Evolutionary conservation across 2,113 vertebrate species (phyloP), one percentile per base, ranked within the genome.

Genomic region (Psittacus erithacus): DNA sequence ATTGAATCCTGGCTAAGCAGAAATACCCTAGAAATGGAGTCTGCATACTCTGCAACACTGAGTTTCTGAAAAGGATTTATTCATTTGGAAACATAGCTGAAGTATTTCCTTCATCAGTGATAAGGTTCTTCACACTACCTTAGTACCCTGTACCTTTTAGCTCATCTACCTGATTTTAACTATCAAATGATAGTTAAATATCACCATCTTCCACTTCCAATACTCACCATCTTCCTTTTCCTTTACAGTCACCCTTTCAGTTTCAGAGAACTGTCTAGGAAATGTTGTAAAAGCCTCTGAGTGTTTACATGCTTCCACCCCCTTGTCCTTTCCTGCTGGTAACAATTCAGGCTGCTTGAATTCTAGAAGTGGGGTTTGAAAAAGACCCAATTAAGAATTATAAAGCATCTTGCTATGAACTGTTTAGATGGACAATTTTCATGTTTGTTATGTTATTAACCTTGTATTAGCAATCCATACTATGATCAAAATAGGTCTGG

Each of bases 321-420:
- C n/a, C 2, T 3, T 64, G 39, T 90, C 82, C 86, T 75, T 92
- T 85, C 80, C n/a, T 82, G 50, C 35, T 55, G 64, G 20, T 74
- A 91, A 86, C 12, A 86, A 69, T 52, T 86, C 20, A 88, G 89
- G 65, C 64, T 57, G 49, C 52, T 95, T 90, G 46, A 88, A 59
- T 93, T 94, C 97, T 97, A 74, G n/a, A 95, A 91, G 3, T 62
- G 64, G 10, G 33, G 10, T 77, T 85, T 80, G n/a, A 71, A 75
- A 90, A 85, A 31, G 13, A 62, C 39, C 14, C 44, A 31, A 33
- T 74, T 27, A 74, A 77, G 14, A 53, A 41, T 33, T 60, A 44
- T 13, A 84, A 83, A 68, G 33, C 20, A 27, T 73, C 57, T 87
- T 79, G 20, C 55, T 60, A 33, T 71, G 19, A 75, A 43, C 28